Conservation (phyloP, 2,797 vertebrate genomes). For the Lates japonicus region DNA sequence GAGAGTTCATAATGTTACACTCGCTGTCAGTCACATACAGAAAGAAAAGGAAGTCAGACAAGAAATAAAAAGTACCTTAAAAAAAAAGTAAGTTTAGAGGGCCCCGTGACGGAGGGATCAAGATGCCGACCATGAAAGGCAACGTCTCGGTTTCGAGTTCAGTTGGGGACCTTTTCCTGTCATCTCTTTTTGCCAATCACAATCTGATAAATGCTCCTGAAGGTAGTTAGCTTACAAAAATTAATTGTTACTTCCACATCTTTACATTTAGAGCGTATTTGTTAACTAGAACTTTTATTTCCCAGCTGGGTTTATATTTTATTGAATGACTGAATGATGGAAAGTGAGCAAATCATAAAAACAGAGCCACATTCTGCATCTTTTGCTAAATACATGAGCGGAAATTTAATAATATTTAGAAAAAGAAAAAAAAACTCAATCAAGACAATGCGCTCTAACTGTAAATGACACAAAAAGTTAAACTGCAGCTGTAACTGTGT, state of each 20-base stretch:
- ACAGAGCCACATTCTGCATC: background rate
- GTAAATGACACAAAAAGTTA: conserved; percentile 6
- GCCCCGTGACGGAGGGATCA: no score
- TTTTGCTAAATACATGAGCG: background rate
- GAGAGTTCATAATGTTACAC: background rate
- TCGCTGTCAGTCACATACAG: background rate
- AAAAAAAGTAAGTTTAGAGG: background rate
- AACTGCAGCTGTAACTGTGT: background rate
- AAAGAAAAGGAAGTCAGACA: background rate
- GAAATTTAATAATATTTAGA: background rate
- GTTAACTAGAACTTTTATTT: background rate
- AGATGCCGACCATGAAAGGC: no score
- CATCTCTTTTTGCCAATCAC: background rate
- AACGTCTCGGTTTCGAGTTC: no score
- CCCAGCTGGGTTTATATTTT: background rate
- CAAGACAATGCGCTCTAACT: background rate
- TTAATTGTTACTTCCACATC: no score
- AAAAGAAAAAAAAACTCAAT: background rate
- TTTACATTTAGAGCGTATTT: background rate
- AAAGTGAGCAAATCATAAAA: background rate
- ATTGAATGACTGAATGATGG: background rate
- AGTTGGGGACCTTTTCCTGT: background rate
- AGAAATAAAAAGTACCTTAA: background rate
- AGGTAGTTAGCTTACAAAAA: no score
- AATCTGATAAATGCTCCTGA: background rate